Percentiles rank a stretch among this genome's conserved stretches.
Evolutionary conservation across 2,113 vertebrate species (phyloP).

Genomic region (Heliornis fulica): DNA sequence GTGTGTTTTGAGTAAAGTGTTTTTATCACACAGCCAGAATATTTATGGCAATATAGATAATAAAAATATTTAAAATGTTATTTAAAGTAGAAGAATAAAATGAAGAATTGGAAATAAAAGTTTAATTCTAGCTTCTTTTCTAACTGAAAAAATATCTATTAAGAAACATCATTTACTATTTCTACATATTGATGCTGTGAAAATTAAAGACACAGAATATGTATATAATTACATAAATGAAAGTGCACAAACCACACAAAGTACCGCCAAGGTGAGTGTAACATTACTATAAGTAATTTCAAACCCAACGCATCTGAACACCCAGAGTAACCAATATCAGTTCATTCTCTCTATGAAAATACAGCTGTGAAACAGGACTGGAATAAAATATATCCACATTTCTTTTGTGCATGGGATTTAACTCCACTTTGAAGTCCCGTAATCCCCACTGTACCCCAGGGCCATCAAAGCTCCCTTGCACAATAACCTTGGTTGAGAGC

Average conservation of each 20-base stretch:
- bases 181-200: not conserved
- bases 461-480: not conserved
- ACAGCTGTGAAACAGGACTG: not conserved
- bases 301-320: not conserved
- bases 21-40: not conserved
- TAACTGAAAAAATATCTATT: not conserved
- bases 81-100: not conserved
- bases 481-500: not conserved
- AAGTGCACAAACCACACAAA: not conserved
- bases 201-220: not conserved
- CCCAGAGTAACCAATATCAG: not conserved
- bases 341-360: not conserved
- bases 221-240: not conserved
- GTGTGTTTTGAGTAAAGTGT: not conserved
- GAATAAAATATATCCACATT: not conserved
- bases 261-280: not conserved
- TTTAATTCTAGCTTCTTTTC: not conserved
- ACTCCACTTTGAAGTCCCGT: not conserved
- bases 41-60: not conserved
- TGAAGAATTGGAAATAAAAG: not conserved
- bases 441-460: not conserved
- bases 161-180: not conserved
- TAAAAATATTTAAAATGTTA: not conserved
- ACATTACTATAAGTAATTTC: not conserved
- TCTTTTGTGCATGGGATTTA: not conserved